These are phyloP conservation scores for Thecophora atra DNA, from an alignment of 2,888 invertebrate genomes.

Conservation along the genomic window DNA sequence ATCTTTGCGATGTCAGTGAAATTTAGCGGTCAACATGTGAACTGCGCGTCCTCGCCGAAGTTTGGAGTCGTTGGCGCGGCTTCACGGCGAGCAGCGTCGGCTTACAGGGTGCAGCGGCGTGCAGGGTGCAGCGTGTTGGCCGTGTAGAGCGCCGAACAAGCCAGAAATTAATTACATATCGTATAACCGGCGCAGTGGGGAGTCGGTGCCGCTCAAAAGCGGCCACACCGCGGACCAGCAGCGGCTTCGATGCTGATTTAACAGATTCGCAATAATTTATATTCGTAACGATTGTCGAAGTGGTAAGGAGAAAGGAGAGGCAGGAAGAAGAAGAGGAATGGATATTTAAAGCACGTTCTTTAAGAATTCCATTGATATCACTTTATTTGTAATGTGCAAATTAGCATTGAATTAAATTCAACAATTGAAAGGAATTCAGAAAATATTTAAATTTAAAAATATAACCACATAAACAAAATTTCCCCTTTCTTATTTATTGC, in stretches of 20 bases:
- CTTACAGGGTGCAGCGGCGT: not conserved
- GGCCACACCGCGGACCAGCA: not conserved
- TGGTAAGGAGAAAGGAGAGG: not conserved
- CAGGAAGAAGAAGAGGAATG: not conserved
- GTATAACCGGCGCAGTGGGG: slow-evolving; percentile 58
- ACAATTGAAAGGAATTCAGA: too few relatives aligned
- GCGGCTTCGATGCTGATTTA: slow-evolving; percentile 29
- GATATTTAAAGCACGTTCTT: not conserved
- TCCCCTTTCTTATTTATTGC: too few relatives aligned
- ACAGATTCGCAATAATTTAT: slow-evolving; percentile 33
- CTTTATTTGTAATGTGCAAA: not conserved
- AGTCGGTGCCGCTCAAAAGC: slow-evolving; percentile 39
- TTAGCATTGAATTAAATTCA: not conserved
- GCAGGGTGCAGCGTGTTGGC: not conserved
- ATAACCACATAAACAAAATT: too few relatives aligned
- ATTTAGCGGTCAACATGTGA: slow-evolving; percentile 32
- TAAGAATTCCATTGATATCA: not conserved
- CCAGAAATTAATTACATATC: slow-evolving; percentile 57
- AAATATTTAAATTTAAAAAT: too few relatives aligned
- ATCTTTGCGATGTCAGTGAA: slow-evolving; percentile 28
- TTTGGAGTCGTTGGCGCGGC: not conserved
- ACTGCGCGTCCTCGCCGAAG: not conserved
- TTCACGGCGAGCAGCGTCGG: not conserved
- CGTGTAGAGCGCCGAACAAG: slow-evolving; percentile 17
- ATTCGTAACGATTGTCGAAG: not conserved